Evolutionary conservation across 2,797 vertebrate species (phyloP), one percentile per base, ranked within the genome.

Genomic region (Catostomus latipinnis): DNA sequence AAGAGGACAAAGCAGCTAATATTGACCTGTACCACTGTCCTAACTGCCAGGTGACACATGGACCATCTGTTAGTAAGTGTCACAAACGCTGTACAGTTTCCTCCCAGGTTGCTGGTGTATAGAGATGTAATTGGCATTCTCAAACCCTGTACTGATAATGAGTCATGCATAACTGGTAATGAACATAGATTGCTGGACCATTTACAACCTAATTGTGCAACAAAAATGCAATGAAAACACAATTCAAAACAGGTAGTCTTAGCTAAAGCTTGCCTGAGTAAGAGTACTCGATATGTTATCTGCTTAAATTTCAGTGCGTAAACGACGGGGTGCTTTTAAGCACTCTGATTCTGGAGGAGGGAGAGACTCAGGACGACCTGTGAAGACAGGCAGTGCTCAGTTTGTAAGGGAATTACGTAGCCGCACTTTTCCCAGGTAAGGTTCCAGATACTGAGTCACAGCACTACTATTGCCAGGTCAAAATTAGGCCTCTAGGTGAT

Each of bases 11-110:
- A 79, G 96, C 97, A 43, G 92, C 96, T 78, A 96, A 98, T 16
- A 98, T 98, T 83, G 97, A 98, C 82, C 91, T 97, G 46, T 98
- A 97, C 89, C 97, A 98, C 86, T 98, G 97, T 87, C 97, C 96
- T 6, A 96, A 97, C 89, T 98, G 97, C 90, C 95, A 96, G 84
- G 94, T 97, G 84, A 94, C 94, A 78, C 96, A 96, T 86, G 97
- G 97, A 6, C 96, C 96, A 4, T 96, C 96, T 75, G 94, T 98
- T 90, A 97, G 97, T 98, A 95, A 97, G 97, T 97, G 56, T 10
- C 12, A 6, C 11, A 5, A 6, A 18, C 12, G 16, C 34, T 3
- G 4, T 34, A 22, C 22, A 34, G 8, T 18, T 18, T 1, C 34
- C 34, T 34, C 4, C 14, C 14, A 13, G 49, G 6, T 60, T 43